Base-by-base conservation (phyloP, 2,113 vertebrate genomes). In the Podocnemis expansa region DNA sequence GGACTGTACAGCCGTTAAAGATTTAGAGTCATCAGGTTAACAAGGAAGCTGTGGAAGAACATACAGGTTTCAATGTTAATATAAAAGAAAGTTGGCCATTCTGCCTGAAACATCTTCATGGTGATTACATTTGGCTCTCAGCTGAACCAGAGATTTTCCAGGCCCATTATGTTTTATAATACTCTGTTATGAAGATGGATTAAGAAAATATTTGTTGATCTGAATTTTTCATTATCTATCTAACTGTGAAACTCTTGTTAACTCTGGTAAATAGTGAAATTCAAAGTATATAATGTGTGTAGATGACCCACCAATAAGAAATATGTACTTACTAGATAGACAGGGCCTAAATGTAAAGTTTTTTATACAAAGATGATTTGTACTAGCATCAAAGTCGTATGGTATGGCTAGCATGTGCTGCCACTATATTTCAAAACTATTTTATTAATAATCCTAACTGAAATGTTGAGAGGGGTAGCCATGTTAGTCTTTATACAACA, bases 31-130 rank as follows among this genome's bases (percentile, higher is more conserved):
- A 0, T 0, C 0, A 5, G 19, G 67, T 27, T n/a, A 13, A 38
- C 12, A n/a, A 80, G 10, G 25, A 78, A 82, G 22, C 38, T 22
- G 2, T 1, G 31, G 49, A 80, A 43, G 17, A 63, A 3, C 0
- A 24, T 2, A 1, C 12, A n/a, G 43, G 49, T 51, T 16, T 55
- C 38, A 34, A 43, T 0, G 49, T 0, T 34, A n/a, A 0, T 12
- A 6, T 10, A 3, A 56, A 21, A 80, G 13, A 51, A 43, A 45
- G 38, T 75, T 43, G 22, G 56, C 76, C 25, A 14, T 5, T 60
- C 80, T 21, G 1, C 0, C 3, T 19, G 19, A 25, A 54, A 29
- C 2, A 2, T 1, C 1, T 34, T 80, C 5, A n/a, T 43, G n/a
- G 2, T 43, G 73, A 76, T 76, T 45, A 76, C 25, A 9, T 38